Evolutionary conservation across 2,797 vertebrate species (phyloP), one percentile per base, ranked within the genome.

Genomic region (Rhinophrynus dorsalis): DNA sequence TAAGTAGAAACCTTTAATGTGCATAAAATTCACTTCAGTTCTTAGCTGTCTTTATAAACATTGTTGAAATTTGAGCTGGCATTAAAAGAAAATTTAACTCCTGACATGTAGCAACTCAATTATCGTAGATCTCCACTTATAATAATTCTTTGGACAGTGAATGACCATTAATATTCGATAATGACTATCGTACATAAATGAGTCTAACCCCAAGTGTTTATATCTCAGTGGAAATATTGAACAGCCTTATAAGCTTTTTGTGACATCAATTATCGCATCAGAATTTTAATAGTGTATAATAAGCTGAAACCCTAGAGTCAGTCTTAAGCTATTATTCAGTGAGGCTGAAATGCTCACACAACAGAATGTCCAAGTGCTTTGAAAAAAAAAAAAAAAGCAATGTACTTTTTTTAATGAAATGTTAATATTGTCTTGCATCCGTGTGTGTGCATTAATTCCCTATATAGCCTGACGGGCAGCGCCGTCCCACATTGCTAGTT

Each of bases 221-320:
- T 30, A 20, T 62, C 59, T 71, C 69, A 42, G 4, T 70, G 52
- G 52, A 42, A 59, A 65, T 24, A 57, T 33, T 35, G 11, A 40
- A 58, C 32, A 60, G 42, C 60, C 61, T 72, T 59, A 40, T 47
- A 63, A 59, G 40, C 40, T 30, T 58, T 27, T 51, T 51, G 33
- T 66, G 54, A 59, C 60, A 65, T 58, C 54, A 72, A 72, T 72
- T 72, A 72, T 66, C 54, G 52, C 48, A 65, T 65, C 35, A 58
- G 60, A 59, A 72, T 72, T 42, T 66, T 65, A 72, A 65, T 65
- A 32, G 26, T 38, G 54, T 30, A 72, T 72, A 59, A 72, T 72
- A 52, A 72, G 33, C 35, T 6, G 10, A 29, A 58, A 9, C 54
- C 54, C 44, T 26, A 12, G 54, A 59, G 54, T 65, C 68, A 65